These are phyloP conservation scores for Manis javanica DNA, from an alignment of 2,797 vertebrate genomes.

Conservation along the genomic window DNA sequence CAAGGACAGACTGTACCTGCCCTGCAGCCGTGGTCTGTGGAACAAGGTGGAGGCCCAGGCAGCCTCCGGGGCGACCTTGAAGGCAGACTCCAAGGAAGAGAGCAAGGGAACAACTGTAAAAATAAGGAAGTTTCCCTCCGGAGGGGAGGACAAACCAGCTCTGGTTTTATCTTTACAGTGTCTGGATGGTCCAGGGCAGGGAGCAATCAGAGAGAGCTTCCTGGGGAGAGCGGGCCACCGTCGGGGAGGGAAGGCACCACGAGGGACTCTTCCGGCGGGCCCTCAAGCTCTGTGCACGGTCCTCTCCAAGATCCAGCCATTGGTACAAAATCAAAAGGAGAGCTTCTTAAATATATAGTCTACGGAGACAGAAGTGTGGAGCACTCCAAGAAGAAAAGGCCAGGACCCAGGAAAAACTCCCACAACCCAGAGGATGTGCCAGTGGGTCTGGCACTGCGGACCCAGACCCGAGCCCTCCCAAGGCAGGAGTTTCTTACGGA, in stretches of 20 bases:
- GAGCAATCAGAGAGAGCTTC: background rate
- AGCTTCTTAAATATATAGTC: background rate
- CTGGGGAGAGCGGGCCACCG: background rate
- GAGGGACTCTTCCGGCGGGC: background rate
- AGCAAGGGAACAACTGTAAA: background rate
- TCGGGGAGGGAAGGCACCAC: fast-evolving
- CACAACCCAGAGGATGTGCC: background rate
- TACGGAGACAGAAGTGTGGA: background rate
- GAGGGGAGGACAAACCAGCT: background rate
- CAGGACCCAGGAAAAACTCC: background rate
- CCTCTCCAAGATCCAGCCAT: background rate
- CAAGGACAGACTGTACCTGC: background rate
- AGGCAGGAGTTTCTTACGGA: background rate
- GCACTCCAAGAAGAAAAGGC: background rate
- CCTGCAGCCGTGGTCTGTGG: background rate
- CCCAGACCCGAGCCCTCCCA: background rate
- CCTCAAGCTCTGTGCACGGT: background rate
- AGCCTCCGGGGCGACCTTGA: background rate
- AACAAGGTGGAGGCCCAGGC: background rate
- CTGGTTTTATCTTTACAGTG: background rate
- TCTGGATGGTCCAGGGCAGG: background rate
- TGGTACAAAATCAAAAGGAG: background rate
- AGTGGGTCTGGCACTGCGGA: background rate
- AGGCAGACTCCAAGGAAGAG: background rate
- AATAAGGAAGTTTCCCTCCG: background rate